Conservation (phyloP, 2,888 invertebrate genomes). For the Mechanitis messenoides region DNA sequence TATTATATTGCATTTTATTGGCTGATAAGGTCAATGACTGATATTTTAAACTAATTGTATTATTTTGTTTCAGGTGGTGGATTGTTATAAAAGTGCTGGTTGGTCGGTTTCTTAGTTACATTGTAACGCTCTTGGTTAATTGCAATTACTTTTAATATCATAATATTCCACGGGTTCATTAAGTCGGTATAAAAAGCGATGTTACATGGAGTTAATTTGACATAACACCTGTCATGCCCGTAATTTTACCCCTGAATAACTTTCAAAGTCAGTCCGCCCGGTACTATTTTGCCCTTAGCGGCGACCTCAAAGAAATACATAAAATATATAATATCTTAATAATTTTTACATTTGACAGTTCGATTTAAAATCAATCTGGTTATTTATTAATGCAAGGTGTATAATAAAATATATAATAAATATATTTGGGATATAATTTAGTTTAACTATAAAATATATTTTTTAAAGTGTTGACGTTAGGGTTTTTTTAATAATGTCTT, state of each 20-base stretch:
- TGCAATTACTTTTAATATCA: constrained; percentile 41
- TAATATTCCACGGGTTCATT: constrained; percentile 66
- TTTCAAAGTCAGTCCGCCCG: constrained; percentile 60
- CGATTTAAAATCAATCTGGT: constrained; percentile 55
- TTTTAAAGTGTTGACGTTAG: too few species aligned
- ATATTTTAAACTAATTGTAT: constrained; percentile 20
- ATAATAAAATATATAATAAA: constrained; percentile 21
- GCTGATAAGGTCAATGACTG: constrained; percentile 34
- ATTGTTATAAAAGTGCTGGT: constrained; percentile 13
- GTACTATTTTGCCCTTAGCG: constrained; percentile 60
- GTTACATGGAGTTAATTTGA: constrained; percentile 73
- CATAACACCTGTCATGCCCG: constrained; percentile 74
- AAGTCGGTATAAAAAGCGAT: constrained; percentile 69
- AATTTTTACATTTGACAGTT: constrained; percentile 65
- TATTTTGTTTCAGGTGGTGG: constrained; percentile 25
- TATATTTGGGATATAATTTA: constrained; percentile 6
- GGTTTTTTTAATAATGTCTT: too few species aligned
- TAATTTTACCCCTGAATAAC: constrained; percentile 68
- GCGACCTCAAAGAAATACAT: constrained; percentile 63
- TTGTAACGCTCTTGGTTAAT: neutral
- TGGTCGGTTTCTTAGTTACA: constrained; percentile 16
- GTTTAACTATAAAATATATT: neutral
- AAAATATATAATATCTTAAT: constrained; percentile 66
- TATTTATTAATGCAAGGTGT: constrained; percentile 23
- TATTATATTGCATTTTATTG: constrained; percentile 6